Evolutionary conservation across 1,140 invertebrate genomes (phyloP).

Genomic region (Drosophila pachea): DNA sequence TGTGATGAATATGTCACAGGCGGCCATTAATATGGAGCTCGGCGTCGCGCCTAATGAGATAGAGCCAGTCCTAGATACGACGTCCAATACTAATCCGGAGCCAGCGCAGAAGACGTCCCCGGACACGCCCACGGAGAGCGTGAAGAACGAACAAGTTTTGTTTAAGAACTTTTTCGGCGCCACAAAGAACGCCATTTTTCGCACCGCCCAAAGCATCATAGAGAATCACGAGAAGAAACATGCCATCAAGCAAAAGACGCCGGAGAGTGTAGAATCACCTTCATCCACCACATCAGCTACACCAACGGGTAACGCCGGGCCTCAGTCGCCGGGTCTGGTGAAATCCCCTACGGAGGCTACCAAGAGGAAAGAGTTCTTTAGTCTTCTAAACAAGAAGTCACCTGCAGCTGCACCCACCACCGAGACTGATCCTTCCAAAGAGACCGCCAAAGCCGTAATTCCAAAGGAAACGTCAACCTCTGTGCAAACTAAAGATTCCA

Average conservation of each 20-base stretch:
- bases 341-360: conserved; percentile 76
- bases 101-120: background rate
- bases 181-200: conserved; percentile 79
- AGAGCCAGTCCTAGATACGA: conserved; percentile 35
- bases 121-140: conserved; percentile 53
- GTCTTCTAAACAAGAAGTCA: conserved; percentile 69
- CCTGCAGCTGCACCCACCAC: conserved; percentile 47
- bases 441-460: background rate
- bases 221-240: conserved; percentile 79
- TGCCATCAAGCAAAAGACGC: conserved; percentile 69
- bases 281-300: background rate
- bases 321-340: conserved; percentile 46
- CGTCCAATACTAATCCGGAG: background rate
- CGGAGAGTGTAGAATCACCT: conserved; percentile 41
- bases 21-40: conserved; percentile 65
- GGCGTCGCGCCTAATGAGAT: conserved; percentile 38
- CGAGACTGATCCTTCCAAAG: background rate
- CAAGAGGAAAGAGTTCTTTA: conserved; percentile 77
- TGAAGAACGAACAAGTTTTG: conserved; percentile 69
- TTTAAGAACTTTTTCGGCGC: conserved; percentile 79
- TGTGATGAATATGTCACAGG: conserved; percentile 77
- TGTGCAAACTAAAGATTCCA: conserved; percentile 36
- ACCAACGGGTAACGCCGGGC: conserved; percentile 9
- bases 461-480: background rate
- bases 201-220: conserved; percentile 78